A percentile compares a stretch with the other conserved stretches of the same genome.
Evolutionary conservation across 2,113 vertebrate genomes (phyloP).

Genomic region (Paramisgurnus dabryanus): DNA sequence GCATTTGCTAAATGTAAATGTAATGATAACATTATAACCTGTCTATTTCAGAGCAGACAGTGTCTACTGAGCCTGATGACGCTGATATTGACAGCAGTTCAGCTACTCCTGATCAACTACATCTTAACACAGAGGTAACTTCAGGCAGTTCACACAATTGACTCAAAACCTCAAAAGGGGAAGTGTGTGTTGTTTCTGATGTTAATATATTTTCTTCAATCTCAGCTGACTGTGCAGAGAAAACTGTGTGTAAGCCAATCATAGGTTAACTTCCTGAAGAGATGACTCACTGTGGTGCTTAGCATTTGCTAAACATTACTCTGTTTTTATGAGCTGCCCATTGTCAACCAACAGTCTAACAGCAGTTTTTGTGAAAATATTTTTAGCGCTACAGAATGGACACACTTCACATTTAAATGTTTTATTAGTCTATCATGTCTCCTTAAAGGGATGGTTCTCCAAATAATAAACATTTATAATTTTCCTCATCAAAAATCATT

Average conservation of each 20-base stretch:
- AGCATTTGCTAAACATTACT: neutral
- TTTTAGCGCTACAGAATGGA: too few relatives aligned
- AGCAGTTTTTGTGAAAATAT: too few relatives aligned
- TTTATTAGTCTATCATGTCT: too few relatives aligned
- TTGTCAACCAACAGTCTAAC: too few relatives aligned
- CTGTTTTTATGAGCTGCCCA: too few relatives aligned
- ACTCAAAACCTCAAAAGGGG: too few relatives aligned
- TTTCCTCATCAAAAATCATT: too few relatives aligned
- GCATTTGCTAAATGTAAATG: neutral
- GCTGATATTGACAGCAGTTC: constrained; percentile 60
- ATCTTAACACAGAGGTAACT: constrained; percentile 54
- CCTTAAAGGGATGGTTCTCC: too few relatives aligned
- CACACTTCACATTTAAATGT: too few relatives aligned
- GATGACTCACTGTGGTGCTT: neutral
- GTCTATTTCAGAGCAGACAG: constrained; percentile 46
- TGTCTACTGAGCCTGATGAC: constrained; percentile 59
- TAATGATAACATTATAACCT: neutral
- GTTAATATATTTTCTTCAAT: neutral
- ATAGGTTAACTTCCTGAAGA: neutral
- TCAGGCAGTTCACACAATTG: neutral
- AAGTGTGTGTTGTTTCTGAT: neutral
- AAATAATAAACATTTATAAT: too few relatives aligned
- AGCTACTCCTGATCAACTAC: constrained; percentile 38
- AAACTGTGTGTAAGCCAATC: neutral
- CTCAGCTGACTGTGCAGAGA: neutral